A percentile compares a stretch with the other conserved stretches of the same genome.
phyloP scores from a whole-genome alignment of 2,888 invertebrate genomes.

The Brenthis ino region DNA sequence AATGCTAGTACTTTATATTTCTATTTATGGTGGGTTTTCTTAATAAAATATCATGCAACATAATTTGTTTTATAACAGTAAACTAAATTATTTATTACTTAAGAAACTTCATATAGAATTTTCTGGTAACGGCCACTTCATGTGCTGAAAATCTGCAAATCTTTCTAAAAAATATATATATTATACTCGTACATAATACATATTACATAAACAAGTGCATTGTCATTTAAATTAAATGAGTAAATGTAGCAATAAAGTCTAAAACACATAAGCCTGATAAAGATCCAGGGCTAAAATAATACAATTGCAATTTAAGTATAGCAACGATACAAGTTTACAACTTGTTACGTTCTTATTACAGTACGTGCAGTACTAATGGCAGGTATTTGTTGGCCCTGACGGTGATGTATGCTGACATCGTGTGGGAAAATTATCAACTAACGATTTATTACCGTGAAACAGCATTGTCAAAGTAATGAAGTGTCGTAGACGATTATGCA shows the following conservation, averaged over 20 bases:
- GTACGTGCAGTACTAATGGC: slow-evolving; percentile 16
- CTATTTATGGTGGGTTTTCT: too few species aligned
- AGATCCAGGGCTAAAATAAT: slow-evolving; percentile 4
- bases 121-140: too few species aligned
- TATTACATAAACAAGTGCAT: too few species aligned
- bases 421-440: slow-evolving; percentile 39
- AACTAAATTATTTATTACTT: too few species aligned
- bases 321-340: not conserved
- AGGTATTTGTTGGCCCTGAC: slow-evolving; percentile 27
- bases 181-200: too few species aligned
- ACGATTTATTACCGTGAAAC: slow-evolving; percentile 28
- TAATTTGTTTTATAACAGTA: too few species aligned
- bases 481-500: slow-evolving; percentile 17
- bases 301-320: slow-evolving; percentile 8
- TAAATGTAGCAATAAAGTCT: not conserved
- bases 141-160: too few species aligned
- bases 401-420: slow-evolving; percentile 32
- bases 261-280: not conserved
- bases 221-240: not conserved
- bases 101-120: too few species aligned
- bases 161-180: too few species aligned
- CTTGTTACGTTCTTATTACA: slow-evolving; percentile 13
- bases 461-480: slow-evolving; percentile 23
- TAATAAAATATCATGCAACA: too few species aligned
- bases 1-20: too few species aligned